phyloP scores from a whole-genome alignment of 2,113 vertebrate genomes.

The Micromys minutus region DNA sequence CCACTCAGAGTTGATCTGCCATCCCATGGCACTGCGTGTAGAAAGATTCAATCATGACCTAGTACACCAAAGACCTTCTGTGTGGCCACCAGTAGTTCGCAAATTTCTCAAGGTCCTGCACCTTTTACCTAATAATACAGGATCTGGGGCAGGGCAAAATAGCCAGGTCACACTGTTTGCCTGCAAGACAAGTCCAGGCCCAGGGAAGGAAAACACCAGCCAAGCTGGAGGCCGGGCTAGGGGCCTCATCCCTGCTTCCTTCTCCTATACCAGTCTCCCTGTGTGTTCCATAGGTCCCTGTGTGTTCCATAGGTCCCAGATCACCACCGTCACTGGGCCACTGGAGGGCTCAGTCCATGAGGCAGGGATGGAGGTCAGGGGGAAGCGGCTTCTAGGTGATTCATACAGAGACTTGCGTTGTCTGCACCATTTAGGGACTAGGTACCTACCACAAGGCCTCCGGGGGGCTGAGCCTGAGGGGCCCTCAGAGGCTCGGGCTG shows the following conservation, averaged over 20 bases:
- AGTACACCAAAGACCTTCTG: neutral
- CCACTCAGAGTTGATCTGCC: neutral
- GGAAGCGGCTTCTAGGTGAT: neutral
- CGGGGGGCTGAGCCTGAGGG: neutral
- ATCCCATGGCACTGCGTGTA: neutral
- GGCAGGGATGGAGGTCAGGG: neutral
- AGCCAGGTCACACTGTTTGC: neutral
- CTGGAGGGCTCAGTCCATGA: neutral
- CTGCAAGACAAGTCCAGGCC: neutral
- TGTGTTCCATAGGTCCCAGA: neutral
- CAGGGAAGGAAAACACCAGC: neutral
- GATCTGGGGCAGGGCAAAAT: neutral
- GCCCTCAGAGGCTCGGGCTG: neutral
- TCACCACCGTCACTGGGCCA: neutral
- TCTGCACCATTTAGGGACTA: neutral
- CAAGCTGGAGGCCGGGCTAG: neutral
- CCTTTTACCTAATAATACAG: neutral
- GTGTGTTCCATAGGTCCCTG: neutral
- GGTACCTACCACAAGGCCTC: neutral
- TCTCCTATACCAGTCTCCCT: neutral
- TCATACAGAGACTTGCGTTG: fast-evolving
- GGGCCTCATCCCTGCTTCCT: neutral
- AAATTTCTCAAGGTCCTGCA: neutral
- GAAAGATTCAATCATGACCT: neutral
- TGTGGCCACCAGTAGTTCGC: neutral